A percentile compares a stretch with the other conserved stretches of the same genome.
Conservation (phyloP, 2,797 vertebrate genomes). For the Sternotherus odoratus region DNA sequence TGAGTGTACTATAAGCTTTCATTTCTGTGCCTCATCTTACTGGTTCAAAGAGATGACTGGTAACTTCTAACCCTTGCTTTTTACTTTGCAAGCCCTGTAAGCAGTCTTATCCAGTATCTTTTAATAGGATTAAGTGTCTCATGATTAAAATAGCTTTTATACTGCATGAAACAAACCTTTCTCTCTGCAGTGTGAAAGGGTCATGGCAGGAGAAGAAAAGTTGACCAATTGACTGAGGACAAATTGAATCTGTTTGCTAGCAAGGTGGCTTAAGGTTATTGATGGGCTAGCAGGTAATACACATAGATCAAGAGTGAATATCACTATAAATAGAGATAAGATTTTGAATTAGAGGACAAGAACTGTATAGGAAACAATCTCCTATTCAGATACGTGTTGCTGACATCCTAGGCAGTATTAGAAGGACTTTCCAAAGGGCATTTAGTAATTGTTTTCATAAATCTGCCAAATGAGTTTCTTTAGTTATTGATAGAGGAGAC, state of each 20-base stretch:
- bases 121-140: constrained; percentile 67
- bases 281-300: constrained; percentile 54
- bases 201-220: constrained; percentile 9
- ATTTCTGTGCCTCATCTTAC: constrained; percentile 53
- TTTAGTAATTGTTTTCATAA: constrained; percentile 67
- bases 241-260: constrained; percentile 67
- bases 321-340: constrained; percentile 66
- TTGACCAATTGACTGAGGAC: constrained; percentile 53
- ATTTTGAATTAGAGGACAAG: constrained; percentile 62
- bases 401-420: constrained; percentile 29
- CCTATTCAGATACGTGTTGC: constrained; percentile 36
- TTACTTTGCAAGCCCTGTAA: constrained; percentile 58
- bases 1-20: constrained; percentile 45
- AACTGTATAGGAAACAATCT: constrained; percentile 48
- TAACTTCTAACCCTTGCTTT: constrained; percentile 57
- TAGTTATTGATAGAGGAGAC: constrained; percentile 41
- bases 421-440: constrained; percentile 52
- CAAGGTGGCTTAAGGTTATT: constrained; percentile 63
- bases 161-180: constrained; percentile 37
- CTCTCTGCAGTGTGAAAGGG: constrained; percentile 19
- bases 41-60: constrained; percentile 58
- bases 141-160: constrained; percentile 44
- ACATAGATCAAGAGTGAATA: constrained; percentile 41
- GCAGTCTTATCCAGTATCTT: constrained; percentile 62
- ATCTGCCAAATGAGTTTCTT: constrained; percentile 65